phyloP scores from a whole-genome alignment of 2,888 invertebrate genomes.

The Dascillus cervinus region DNA sequence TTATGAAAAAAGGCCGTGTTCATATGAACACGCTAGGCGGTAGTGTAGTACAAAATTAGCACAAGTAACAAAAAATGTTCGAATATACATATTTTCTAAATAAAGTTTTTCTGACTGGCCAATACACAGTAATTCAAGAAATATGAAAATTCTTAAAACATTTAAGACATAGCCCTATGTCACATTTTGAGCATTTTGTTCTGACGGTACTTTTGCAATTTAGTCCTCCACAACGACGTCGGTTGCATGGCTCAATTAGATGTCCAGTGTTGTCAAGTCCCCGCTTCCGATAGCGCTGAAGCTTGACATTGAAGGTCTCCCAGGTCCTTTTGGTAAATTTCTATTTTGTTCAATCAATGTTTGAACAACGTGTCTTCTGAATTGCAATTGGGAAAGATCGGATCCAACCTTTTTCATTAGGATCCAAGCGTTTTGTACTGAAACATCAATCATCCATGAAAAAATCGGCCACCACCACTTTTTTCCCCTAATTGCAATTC shows the following conservation, averaged over 20 bases:
- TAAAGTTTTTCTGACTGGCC: no score
- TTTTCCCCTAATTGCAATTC: no score
- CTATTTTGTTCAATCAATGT: not conserved
- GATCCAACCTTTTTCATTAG: no score
- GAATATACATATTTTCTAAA: not conserved
- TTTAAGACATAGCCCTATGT: conserved; percentile 6
- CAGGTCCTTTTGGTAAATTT: not conserved
- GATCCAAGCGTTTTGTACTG: no score
- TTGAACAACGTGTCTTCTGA: not conserved
- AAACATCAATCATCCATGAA: no score
- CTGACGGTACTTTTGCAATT: conserved; percentile 2
- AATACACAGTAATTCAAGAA: not conserved
- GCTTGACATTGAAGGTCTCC: not conserved
- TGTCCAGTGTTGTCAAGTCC: not conserved
- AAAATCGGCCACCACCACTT: no score
- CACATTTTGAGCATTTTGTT: conserved; percentile 3
- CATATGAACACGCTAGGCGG: conserved; percentile 1
- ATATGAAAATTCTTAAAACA: not conserved
- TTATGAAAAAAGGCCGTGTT: conserved; percentile 1
- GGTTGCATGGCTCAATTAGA: not conserved
- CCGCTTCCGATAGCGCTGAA: not conserved
- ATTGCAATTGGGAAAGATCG: no score
- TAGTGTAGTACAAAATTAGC: conserved; percentile 1
- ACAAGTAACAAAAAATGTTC: not conserved
- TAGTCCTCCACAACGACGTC: not conserved